Evolutionary conservation across 2,113 vertebrate genomes (phyloP).

Genomic region (Accipiter cooperii): DNA sequence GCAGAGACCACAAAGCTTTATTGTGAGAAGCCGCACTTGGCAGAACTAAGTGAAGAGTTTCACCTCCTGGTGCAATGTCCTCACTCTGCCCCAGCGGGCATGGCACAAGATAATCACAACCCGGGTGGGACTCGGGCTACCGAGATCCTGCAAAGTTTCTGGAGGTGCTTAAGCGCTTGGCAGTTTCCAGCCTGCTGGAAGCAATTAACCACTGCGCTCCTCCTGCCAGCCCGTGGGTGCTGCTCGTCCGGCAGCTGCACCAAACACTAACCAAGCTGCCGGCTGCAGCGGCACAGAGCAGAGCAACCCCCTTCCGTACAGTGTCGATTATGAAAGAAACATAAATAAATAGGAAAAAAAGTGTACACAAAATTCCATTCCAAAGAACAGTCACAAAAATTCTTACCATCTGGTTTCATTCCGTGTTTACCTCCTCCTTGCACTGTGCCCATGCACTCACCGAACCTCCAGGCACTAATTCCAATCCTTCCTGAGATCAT

Average conservation of each 20-base stretch:
- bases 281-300: neutral
- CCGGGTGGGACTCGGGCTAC: neutral
- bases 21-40: accelerated
- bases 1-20: neutral
- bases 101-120: neutral
- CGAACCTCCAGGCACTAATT: neutral
- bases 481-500: neutral
- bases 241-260: neutral
- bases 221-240: neutral
- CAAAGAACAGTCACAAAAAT: accelerated
- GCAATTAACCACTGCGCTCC: neutral
- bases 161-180: neutral
- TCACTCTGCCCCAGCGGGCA: neutral
- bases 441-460: accelerated
- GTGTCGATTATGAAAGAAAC: accelerated
- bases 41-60: neutral
- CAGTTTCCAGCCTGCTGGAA: neutral
- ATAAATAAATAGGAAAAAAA: neutral
- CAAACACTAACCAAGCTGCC: neutral
- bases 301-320: neutral
- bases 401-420: neutral
- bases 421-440: neutral
- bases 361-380: accelerated
- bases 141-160: neutral
- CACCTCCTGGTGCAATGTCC: neutral